Conservation (phyloP, 1,140 invertebrate species). For the Steinernema feltiae region DNA sequence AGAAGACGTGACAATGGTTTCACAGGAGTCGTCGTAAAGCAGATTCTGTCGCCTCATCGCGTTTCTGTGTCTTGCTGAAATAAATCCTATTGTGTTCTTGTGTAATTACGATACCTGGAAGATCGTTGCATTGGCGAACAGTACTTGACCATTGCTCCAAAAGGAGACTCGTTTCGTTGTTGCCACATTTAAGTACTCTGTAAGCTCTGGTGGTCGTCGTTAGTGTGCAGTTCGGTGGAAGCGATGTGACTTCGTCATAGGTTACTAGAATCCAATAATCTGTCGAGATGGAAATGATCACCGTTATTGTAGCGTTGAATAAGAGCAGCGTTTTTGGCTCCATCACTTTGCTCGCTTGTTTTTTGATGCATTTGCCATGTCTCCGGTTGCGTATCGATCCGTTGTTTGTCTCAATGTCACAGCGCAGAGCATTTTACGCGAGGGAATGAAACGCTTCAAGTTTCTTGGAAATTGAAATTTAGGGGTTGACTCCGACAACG, state of each 20-base stretch:
- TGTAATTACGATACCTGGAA: slow-evolving; percentile 16
- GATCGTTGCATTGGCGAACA: slow-evolving; percentile 32
- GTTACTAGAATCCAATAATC: slow-evolving; percentile 32
- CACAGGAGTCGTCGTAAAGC: slow-evolving; percentile 10
- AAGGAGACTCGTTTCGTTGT: slow-evolving; percentile 15
- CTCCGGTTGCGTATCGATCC: not conserved
- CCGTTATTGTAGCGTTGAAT: slow-evolving; percentile 24
- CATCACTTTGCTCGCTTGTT: not conserved
- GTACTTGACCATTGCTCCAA: slow-evolving; percentile 29
- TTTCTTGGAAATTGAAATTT: no score
- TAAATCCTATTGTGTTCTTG: slow-evolving; percentile 12
- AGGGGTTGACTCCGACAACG: no score
- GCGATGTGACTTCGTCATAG: not conserved
- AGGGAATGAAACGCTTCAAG: no score
- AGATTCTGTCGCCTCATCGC: slow-evolving; percentile 10
- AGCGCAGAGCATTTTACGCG: no score
- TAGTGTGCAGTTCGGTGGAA: not conserved
- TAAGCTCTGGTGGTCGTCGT: not conserved
- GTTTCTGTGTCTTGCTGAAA: slow-evolving; percentile 24
- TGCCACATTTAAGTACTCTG: slow-evolving; percentile 14
- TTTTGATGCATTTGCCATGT: slow-evolving; percentile 17
- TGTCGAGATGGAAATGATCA: slow-evolving; percentile 21
- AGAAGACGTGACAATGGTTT: slow-evolving; percentile 6
- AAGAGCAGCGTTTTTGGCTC: slow-evolving; percentile 29
- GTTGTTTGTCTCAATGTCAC: no score